A percentile compares a stretch with the other conserved stretches of the same genome.
Evolutionary conservation across 35 echinoderm and acorn worm genomes (phyloP).

Genomic region (Apostichopus japonicus): DNA sequence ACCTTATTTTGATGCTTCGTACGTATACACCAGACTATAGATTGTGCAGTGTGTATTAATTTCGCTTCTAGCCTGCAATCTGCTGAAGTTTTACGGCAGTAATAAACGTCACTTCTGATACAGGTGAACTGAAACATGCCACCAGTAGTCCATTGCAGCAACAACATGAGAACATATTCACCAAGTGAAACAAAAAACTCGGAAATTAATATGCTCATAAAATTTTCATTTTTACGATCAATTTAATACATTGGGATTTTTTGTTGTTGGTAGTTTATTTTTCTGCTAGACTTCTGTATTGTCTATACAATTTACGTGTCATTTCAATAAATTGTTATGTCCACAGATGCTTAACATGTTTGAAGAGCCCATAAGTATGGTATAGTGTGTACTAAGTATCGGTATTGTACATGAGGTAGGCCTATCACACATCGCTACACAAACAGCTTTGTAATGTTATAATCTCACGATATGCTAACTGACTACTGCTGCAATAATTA

Average conservation of each 20-base stretch:
- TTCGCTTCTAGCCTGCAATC: background rate
- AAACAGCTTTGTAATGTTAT: background rate
- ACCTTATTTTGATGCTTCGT: background rate
- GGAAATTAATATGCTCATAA: slow-evolving; percentile 1
- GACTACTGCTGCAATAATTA: no score
- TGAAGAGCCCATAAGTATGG: background rate
- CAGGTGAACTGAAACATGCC: slow-evolving; percentile 1
- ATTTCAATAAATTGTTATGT: background rate
- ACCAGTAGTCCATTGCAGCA: background rate
- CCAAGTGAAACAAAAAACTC: background rate
- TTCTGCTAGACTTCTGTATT: background rate
- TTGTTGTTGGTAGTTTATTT: background rate
- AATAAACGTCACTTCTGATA: background rate
- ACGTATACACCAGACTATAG: background rate
- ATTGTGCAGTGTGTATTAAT: background rate
- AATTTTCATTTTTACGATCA: background rate
- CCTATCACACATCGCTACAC: background rate
- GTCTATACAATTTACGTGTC: background rate
- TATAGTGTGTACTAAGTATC: background rate
- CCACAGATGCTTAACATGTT: background rate
- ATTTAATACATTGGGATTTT: background rate
- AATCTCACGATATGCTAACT: no score
- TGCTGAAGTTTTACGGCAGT: background rate
- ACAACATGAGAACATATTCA: background rate
- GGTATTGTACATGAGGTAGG: no score